Percentiles rank a stretch among this genome's conserved stretches.
These are phyloP conservation scores for Dione juno DNA, from an alignment of 2,888 invertebrate genomes.

Conservation along the genomic window DNA sequence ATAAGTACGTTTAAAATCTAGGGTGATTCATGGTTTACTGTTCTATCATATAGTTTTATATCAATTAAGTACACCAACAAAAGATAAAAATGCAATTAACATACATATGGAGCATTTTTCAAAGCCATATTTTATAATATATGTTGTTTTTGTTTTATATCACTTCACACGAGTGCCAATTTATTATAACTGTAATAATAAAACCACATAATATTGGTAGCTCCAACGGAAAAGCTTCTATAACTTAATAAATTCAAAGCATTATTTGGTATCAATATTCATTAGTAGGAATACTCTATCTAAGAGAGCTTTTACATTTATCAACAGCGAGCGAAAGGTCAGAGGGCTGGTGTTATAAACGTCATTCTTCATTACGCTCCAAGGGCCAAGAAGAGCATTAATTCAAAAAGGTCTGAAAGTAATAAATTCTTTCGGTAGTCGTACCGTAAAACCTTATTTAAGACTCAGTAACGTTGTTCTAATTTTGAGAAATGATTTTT, in stretches of 20 bases:
- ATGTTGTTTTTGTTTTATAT: background rate
- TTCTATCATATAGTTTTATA: conserved; percentile 18
- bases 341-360: conserved; percentile 51
- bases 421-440: conserved; percentile 37
- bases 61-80: background rate
- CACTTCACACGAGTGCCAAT: background rate
- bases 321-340: conserved; percentile 22
- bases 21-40: conserved; percentile 39
- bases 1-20: conserved; percentile 33
- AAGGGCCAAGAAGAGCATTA: conserved; percentile 50
- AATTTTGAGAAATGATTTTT: conserved; percentile 27
- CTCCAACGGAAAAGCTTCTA: background rate
- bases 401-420: conserved; percentile 52
- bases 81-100: background rate
- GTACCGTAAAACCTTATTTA: conserved; percentile 40
- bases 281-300: conserved; percentile 23
- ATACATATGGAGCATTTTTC: background rate
- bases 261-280: conserved; percentile 33
- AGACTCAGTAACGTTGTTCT: conserved; percentile 23
- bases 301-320: conserved; percentile 25
- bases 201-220: background rate
- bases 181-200: background rate
- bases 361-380: conserved; percentile 62
- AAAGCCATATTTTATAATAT: background rate
- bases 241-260: conserved; percentile 9